Base-by-base conservation (phyloP, 2,113 vertebrate genomes). In the Cyanoliseus patagonus region DNA sequence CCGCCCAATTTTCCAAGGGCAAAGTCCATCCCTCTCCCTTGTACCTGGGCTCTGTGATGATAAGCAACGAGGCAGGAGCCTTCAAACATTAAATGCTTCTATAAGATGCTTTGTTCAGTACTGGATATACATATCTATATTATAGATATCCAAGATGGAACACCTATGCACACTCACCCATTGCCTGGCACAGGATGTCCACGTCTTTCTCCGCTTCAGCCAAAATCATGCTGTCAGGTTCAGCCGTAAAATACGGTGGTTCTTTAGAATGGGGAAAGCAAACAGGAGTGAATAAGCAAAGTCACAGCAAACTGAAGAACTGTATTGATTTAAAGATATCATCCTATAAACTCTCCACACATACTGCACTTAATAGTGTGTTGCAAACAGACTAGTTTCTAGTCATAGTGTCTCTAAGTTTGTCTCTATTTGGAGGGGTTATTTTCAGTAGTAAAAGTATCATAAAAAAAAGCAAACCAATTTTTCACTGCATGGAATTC, bases 171-270 rank as follows among this genome's bases (percentile, higher is more conserved):
- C 24, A 94, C 97, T 98, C 96, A 99, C 99, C 99, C 98, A 98
- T 98, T 10, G 98, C 99, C 83, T 97, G 97, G 95, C 99, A 99
- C 10, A 95, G 95, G 74, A 99, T 98, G 57, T 99, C 98, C 86
- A 99, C 98, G 0, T 97, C 99, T 86, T 98, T 98, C 89, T 99
- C 99, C n/a, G 98, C 98, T 57, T 99, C 98, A 7, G 95, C 99
- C 52, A 98, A 88, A 84, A 98, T 98, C 94, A 98, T 98, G 6
- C 83, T 97, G 81, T 97, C 97, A 0, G 99, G 99, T 42, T 99
- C 98, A 17, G 97, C 93, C 3, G 98, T 98, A 31, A 99, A 98
- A 90, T 98, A 98, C 0, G 99, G 99, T 0, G 97, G 97, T 90
- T 99, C 99, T 99, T 98, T 62, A 92, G 90, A 91, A 61, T 2